Percentiles rank a stretch among this genome's conserved stretches.
phyloP scores from a whole-genome alignment of 30 jellyfish, hydroid and myxozoan genomes.

The Chironex yamaguchii region DNA sequence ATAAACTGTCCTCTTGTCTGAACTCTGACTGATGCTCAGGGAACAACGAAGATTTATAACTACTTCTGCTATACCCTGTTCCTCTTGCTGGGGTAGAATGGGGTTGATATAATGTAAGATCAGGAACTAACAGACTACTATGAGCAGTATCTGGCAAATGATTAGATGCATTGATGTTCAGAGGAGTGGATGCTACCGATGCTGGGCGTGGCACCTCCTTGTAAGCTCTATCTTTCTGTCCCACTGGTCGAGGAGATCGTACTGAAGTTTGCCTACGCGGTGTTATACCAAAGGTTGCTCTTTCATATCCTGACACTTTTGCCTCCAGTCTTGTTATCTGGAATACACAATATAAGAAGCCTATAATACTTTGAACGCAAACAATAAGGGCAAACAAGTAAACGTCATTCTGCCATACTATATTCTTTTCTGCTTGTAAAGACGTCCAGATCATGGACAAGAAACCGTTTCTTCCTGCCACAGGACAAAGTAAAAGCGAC shows the following conservation, averaged over 20 bases:
- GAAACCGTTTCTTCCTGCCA: no score
- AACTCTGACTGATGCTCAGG: background rate
- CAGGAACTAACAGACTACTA: background rate
- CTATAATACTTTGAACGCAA: no score
- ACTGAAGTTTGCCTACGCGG: constrained; percentile 1
- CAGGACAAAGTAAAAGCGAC: no score
- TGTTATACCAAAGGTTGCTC: constrained; percentile 54
- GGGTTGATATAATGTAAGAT: background rate
- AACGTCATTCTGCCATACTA: no score
- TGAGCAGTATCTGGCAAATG: background rate
- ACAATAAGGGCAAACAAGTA: no score
- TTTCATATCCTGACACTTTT: constrained; percentile 74
- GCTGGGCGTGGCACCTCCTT: constrained; percentile 40
- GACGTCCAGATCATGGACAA: no score
- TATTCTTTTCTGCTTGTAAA: no score
- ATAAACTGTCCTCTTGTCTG: background rate
- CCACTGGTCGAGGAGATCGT: constrained; percentile 1
- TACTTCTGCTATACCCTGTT: background rate
- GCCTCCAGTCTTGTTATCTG: constrained; percentile 85
- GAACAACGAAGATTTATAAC: background rate
- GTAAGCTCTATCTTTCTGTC: background rate
- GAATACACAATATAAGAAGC: background rate
- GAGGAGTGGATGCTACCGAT: constrained; percentile 14
- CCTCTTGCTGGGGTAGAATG: background rate
- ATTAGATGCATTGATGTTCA: background rate